Evolutionary conservation across 2,888 invertebrate genomes (phyloP).

Genomic region (Drosophila helvetica): DNA sequence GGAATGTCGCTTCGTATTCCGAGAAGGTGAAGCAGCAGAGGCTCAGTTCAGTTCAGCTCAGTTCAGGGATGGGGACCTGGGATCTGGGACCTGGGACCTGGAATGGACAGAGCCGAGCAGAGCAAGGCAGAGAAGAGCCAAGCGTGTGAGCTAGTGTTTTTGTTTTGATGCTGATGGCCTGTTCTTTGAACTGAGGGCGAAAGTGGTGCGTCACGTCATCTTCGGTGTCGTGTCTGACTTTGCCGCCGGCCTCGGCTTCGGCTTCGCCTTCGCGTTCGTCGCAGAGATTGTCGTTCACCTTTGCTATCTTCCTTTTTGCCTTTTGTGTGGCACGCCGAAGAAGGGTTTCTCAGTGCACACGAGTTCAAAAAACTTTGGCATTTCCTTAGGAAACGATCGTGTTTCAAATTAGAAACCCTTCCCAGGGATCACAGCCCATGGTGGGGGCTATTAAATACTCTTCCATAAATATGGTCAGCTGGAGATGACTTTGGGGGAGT

Average conservation of each 20-base stretch:
- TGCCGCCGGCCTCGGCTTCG: constrained; percentile 57
- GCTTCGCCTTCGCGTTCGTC: constrained; percentile 36
- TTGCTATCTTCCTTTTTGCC: constrained; percentile 14
- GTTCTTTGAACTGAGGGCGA: constrained; percentile 70
- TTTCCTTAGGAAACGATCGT: constrained; percentile 47
- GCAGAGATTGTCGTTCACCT: constrained; percentile 34
- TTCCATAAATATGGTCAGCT: constrained; percentile 1
- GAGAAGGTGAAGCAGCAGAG: constrained; percentile 32
- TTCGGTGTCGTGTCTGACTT: constrained; percentile 60
- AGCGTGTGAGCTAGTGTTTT: constrained; percentile 43
- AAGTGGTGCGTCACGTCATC: constrained; percentile 65
- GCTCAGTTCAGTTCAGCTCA: constrained; percentile 4
- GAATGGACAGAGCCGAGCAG: constrained; percentile 7
- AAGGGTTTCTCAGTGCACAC: constrained; percentile 29
- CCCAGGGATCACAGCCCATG: constrained; percentile 26
- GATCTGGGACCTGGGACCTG: background rate
- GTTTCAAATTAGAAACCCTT: constrained; percentile 62
- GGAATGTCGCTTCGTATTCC: constrained; percentile 40
- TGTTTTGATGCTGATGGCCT: constrained; percentile 54
- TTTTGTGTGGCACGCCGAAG: constrained; percentile 27
- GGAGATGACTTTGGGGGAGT: background rate
- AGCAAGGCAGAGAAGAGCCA: constrained; percentile 2
- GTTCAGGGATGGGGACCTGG: background rate
- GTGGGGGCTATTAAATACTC: constrained; percentile 48
- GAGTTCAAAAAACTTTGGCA: constrained; percentile 73